phyloP scores from a whole-genome alignment of 2,113 vertebrate genomes.

The Gallinago jamesoni region DNA sequence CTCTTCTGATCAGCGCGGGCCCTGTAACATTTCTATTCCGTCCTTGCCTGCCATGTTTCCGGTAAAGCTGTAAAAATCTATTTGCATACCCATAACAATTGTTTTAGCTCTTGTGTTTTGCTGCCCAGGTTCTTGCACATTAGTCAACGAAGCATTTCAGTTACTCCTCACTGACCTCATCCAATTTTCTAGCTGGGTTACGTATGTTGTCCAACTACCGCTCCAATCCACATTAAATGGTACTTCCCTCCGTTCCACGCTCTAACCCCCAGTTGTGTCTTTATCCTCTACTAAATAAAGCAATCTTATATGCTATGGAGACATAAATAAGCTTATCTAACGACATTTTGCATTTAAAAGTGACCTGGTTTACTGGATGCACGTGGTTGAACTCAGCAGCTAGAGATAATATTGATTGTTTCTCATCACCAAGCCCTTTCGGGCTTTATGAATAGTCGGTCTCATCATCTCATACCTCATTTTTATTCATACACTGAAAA shows the following conservation, averaged over 20 bases:
- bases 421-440: not conserved
- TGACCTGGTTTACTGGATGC: not conserved
- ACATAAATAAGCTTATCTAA: not conserved
- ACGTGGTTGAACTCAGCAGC: not conserved
- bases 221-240: not conserved
- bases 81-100: not conserved
- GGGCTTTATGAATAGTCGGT: not conserved
- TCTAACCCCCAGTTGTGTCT: not conserved
- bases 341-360: not conserved
- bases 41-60: not conserved
- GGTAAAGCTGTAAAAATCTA: not conserved
- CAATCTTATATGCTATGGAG: not conserved
- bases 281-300: slow-evolving; percentile 12
- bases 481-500: slow-evolving; percentile 8
- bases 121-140: not conserved
- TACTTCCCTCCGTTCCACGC: not conserved
- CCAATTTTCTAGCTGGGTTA: not conserved
- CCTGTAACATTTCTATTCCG: not conserved
- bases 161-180: not conserved
- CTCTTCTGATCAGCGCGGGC: not conserved
- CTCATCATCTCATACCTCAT: not conserved
- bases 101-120: not conserved
- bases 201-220: not conserved
- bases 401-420: not conserved
- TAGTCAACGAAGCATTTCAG: not conserved